These are phyloP conservation scores for Drosophila pegasa DNA, from an alignment of 2,888 invertebrate genomes.

Conservation along the genomic window DNA sequence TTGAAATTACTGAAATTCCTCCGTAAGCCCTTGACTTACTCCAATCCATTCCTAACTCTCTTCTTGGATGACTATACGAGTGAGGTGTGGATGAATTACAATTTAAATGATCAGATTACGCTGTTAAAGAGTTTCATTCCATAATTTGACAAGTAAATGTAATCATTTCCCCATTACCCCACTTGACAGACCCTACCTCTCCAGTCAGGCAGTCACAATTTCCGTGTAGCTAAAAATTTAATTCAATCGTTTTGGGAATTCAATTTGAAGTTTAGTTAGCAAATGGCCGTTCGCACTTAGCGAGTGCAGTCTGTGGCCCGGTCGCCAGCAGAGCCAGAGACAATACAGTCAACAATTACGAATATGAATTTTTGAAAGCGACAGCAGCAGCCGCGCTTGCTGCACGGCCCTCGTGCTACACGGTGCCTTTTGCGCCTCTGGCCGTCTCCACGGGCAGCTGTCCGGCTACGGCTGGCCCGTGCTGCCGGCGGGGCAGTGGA, in stretches of 20 bases:
- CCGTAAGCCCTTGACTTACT: too few species aligned
- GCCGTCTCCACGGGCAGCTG: conserved; percentile 53
- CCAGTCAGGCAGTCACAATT: not conserved
- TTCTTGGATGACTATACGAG: too few species aligned
- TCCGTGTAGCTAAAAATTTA: not conserved
- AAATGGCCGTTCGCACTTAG: conserved; percentile 30
- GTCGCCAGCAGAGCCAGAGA: conserved; percentile 59
- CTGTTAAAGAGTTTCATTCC: too few species aligned
- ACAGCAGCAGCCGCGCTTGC: conserved; percentile 66
- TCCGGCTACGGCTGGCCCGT: conserved; percentile 21
- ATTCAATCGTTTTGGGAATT: not conserved
- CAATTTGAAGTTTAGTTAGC: not conserved
- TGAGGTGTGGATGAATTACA: too few species aligned
- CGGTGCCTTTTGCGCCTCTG: conserved; percentile 25
- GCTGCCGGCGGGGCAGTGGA: conserved; percentile 1
- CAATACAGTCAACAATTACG: conserved; percentile 81
- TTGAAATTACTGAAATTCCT: too few species aligned
- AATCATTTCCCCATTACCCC: too few species aligned
- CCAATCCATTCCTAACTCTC: too few species aligned
- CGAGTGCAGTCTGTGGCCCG: conserved; percentile 46
- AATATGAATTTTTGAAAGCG: conserved; percentile 80
- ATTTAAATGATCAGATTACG: too few species aligned
- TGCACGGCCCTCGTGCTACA: conserved; percentile 24
- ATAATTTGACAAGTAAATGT: too few species aligned
- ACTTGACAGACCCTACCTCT: too few species aligned